Evolutionary conservation across 2,888 invertebrate genomes (phyloP).

Genomic region (Eristalis tenax): DNA sequence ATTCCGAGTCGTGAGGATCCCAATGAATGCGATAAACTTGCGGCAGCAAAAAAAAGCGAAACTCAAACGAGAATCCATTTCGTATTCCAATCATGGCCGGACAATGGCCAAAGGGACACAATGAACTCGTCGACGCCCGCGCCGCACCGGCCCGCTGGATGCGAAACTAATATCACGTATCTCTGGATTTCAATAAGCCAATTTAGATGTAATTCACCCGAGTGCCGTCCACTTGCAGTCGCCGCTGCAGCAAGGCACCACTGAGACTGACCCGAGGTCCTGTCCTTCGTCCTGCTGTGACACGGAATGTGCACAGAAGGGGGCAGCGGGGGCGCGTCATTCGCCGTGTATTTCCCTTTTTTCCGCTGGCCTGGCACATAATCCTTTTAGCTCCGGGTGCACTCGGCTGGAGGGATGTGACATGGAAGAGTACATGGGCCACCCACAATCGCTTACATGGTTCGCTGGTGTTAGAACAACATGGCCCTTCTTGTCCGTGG

Average conservation of each 20-base stretch:
- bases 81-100: constrained; percentile 58
- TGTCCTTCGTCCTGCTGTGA: background rate
- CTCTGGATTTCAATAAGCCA: constrained; percentile 70
- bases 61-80: constrained; percentile 48
- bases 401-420: constrained; percentile 53
- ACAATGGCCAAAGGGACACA: constrained; percentile 27
- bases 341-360: background rate
- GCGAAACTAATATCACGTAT: constrained; percentile 65
- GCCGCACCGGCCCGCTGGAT: background rate
- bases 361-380: constrained; percentile 1
- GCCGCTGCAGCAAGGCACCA: background rate
- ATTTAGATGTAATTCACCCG: constrained; percentile 62
- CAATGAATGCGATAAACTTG: constrained; percentile 62
- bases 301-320: background rate
- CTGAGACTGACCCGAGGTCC: background rate
- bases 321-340: background rate
- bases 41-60: constrained; percentile 9
- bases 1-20: constrained; percentile 54
- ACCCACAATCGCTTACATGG: constrained; percentile 56
- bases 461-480: constrained; percentile 70
- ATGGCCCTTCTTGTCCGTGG: constrained; percentile 62
- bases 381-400: constrained; percentile 23
- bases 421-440: constrained; percentile 57
- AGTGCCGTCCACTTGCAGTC: background rate
- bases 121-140: background rate